These are phyloP conservation scores for Chionoecetes opilio DNA, from an alignment of 1,140 invertebrate species.

Conservation along the genomic window DNA sequence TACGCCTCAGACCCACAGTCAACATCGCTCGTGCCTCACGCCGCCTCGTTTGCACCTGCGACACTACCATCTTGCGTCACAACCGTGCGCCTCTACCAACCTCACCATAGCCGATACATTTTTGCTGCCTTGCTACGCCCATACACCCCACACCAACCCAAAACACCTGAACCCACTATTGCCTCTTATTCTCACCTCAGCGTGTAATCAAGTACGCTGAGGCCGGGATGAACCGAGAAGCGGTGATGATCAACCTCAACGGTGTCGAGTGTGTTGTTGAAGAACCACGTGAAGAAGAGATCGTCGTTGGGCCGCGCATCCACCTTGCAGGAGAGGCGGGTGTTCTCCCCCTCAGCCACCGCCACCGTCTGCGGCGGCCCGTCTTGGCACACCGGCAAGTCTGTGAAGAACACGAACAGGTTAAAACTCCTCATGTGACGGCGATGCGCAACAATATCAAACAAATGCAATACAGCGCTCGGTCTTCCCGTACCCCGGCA, in stretches of 20 bases:
- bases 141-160: neutral
- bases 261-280: slow-evolving; percentile 77
- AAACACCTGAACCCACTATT: neutral
- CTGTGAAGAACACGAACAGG: slow-evolving; percentile 1
- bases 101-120: neutral
- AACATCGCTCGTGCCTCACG: neutral
- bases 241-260: slow-evolving; percentile 63
- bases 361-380: slow-evolving; percentile 69
- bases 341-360: slow-evolving; percentile 73
- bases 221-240: slow-evolving; percentile 53
- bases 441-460: no score
- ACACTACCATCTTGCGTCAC: no score
- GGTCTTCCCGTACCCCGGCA: no score
- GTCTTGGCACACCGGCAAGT: slow-evolving; percentile 65
- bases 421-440: no score
- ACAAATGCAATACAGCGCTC: no score
- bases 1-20: slow-evolving; percentile 34
- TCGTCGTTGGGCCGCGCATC: slow-evolving; percentile 70
- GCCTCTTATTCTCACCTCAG: slow-evolving; percentile 37
- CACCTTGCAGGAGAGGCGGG: slow-evolving; percentile 62
- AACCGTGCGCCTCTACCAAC: no score
- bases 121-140: neutral
- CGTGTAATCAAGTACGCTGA: slow-evolving; percentile 69
- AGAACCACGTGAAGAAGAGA: slow-evolving; percentile 75
- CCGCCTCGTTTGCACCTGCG: neutral